Conservation (phyloP, 2,888 invertebrate genomes). For the Ditula angustiorana region DNA sequence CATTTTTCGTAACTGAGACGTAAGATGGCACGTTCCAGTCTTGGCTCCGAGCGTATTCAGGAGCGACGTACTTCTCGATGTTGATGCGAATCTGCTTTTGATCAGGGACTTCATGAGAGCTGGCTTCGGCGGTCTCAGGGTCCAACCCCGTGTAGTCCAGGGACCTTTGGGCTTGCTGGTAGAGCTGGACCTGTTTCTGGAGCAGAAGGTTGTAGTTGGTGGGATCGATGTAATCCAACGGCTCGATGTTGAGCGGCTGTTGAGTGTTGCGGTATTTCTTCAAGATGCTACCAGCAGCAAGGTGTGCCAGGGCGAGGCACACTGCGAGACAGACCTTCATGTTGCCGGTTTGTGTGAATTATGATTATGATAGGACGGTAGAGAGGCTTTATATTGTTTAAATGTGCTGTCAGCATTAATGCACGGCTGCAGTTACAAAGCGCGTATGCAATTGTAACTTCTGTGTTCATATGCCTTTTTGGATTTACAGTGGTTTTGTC, state of each 20-base stretch:
- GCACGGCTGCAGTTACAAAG: neutral
- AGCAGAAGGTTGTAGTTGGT: slow-evolving; percentile 40
- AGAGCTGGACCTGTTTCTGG: slow-evolving; percentile 11
- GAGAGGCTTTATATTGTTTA: slow-evolving; percentile 56
- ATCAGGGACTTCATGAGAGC: slow-evolving; percentile 16
- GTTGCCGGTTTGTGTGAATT: slow-evolving; percentile 57
- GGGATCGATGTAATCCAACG: slow-evolving; percentile 56
- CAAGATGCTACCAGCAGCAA: slow-evolving; percentile 69
- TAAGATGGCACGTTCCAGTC: slow-evolving; percentile 51
- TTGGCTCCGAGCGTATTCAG: slow-evolving; percentile 42
- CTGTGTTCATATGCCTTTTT: neutral
- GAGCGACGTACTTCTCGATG: slow-evolving; percentile 44
- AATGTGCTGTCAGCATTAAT: slow-evolving; percentile 51
- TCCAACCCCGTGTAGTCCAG: neutral
- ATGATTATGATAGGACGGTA: slow-evolving; percentile 40
- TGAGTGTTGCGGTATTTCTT: slow-evolving; percentile 52
- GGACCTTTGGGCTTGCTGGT: neutral
- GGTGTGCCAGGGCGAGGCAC: slow-evolving; percentile 68
- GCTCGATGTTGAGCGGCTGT: slow-evolving; percentile 55
- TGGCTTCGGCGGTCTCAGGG: slow-evolving; percentile 27
- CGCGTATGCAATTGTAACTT: neutral
- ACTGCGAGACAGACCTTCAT: slow-evolving; percentile 74
- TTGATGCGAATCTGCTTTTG: slow-evolving; percentile 29
- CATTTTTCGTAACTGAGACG: slow-evolving; percentile 13
- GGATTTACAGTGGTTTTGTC: neutral